Evolutionary conservation across 1,140 invertebrate species (phyloP).

Genomic region (Ectropis grisescens): DNA sequence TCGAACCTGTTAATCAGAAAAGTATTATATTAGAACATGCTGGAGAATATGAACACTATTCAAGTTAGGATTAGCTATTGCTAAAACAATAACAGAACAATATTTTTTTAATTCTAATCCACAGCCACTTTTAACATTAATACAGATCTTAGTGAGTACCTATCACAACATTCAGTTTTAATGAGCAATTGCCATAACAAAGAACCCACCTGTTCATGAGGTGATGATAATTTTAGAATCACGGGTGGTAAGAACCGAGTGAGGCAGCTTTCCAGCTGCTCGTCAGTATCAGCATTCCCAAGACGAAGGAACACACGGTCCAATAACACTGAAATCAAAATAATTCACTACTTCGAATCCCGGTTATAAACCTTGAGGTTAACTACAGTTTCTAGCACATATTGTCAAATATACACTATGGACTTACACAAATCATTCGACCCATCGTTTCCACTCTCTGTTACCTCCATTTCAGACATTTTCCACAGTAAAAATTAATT

Average conservation of each 20-base stretch:
- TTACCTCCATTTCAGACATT: conserved; percentile 62
- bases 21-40: too few species aligned
- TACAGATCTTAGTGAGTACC: too few species aligned
- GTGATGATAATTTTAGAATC: conserved; percentile 88
- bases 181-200: too few species aligned
- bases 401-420: background rate
- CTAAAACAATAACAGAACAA: too few species aligned
- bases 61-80: too few species aligned
- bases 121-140: too few species aligned
- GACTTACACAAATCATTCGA: conserved; percentile 58
- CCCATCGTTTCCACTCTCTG: conserved; percentile 44
- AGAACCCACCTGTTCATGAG: conserved; percentile 87
- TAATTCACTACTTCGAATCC: too few species aligned
- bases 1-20: conserved; percentile 36
- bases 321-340: conserved; percentile 81
- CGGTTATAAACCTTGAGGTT: conserved; percentile 16
- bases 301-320: conserved; percentile 91
- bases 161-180: too few species aligned
- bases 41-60: too few species aligned
- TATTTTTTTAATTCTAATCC: too few species aligned
- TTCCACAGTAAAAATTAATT: too few species aligned
- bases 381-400: conserved; percentile 6
- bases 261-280: conserved; percentile 86
- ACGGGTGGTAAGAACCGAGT: conserved; percentile 91
- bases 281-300: conserved; percentile 89